phyloP scores from a whole-genome alignment of 2,797 vertebrate species.

The Rallus crepitans region DNA sequence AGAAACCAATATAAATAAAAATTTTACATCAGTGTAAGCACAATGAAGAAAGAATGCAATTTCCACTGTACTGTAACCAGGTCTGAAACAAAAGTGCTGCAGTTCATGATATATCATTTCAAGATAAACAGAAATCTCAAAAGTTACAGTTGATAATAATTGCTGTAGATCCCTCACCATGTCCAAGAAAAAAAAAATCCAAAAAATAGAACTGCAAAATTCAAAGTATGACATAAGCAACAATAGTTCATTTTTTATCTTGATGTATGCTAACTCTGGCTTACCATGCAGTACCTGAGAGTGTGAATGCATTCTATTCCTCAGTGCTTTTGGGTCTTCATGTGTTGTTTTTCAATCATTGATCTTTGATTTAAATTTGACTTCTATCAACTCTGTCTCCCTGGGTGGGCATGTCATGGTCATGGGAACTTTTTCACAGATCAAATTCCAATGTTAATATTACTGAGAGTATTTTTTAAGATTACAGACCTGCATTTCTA shows the following conservation, averaged over 20 bases:
- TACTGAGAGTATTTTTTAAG: not conserved
- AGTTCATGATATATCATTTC: not conserved
- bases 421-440: not conserved
- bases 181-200: not conserved
- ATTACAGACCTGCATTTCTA: not conserved
- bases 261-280: not conserved
- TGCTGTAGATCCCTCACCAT: not conserved
- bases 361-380: slow-evolving; percentile 6
- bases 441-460: not conserved
- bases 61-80: not conserved
- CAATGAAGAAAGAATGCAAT: not conserved
- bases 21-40: not conserved
- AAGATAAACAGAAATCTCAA: not conserved
- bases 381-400: not conserved
- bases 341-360: not conserved
- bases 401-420: not conserved
- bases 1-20: slow-evolving; percentile 4
- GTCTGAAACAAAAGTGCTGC: not conserved
- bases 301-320: not conserved
- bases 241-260: not conserved
- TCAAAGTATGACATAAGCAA: not conserved
- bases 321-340: not conserved
- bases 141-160: not conserved
- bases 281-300: not conserved
- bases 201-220: not conserved